Evolutionary conservation across 92 coral and sea anemone genomes (phyloP), one percentile per base, ranked within the genome.

Genomic region (Palythoa heliodiscus): DNA sequence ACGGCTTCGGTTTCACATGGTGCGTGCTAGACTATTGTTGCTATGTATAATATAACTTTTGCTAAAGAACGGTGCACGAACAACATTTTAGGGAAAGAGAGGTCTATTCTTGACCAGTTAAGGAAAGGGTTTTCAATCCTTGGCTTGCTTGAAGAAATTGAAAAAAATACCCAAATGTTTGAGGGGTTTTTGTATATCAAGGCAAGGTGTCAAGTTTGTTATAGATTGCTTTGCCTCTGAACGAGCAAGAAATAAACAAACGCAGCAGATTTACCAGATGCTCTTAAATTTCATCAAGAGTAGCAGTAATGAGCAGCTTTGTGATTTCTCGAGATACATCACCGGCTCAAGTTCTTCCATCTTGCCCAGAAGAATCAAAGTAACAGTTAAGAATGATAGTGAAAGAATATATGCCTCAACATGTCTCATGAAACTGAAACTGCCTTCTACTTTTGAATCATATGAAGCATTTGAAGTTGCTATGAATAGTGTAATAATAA

Each of bases 401-500:
- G 48, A 2, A 43, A 43, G 48, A 2, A 43, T 43, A 17, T 88
- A 73, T 29, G 71, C 84, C 23, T 88, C 91, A 22, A 54, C 64
- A 10, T 88, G 78, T 88, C 38, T 83, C 3, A 52, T 88, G 25
- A 70, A 83, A 35, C 60, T 88, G 29, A 84, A 88, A 53, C 74
- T 88, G 6, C 91, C 89, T 52, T 61, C 52, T 12, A 76, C 76
- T 76, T 88, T 38, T 43, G 19, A 7, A 52, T 75, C 47, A 43
- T 68, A 76, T 57, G 54, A 73, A 52, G 82, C 8, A 5, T 84
- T 88, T 83, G 86, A 88, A 7, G 23, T 54, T 13, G 77, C 89
- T 39, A 50, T 88, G 83, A 88, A 71, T 57, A 11, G 63, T 57
- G 63, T 57, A 75, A 1, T 29, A 29, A n/a, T 29, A 29, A 29